Evolutionary conservation across 1,140 invertebrate genomes (phyloP).

Genomic region (Pararge aegeria): DNA sequence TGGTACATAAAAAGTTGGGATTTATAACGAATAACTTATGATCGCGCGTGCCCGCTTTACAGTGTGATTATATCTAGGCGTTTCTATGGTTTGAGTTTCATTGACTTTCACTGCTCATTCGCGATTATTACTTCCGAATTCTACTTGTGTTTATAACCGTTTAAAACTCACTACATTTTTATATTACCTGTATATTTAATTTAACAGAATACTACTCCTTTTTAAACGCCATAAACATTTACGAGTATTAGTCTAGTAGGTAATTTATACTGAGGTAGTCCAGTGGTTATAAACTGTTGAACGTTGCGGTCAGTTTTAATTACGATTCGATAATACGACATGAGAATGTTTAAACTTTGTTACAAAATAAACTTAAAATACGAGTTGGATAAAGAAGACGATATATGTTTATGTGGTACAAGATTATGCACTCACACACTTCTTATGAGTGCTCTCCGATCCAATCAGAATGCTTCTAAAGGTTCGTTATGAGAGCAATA

Average conservation of each 20-base stretch:
- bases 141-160: constrained; percentile 19
- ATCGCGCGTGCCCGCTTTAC: constrained; percentile 56
- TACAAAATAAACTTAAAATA: constrained; percentile 18
- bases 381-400: constrained; percentile 7
- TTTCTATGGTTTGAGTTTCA: constrained; percentile 54
- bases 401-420: constrained; percentile 28
- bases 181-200: constrained; percentile 18
- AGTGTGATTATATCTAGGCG: constrained; percentile 54
- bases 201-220: constrained; percentile 18
- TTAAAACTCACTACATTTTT: constrained; percentile 21
- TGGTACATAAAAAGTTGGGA: constrained; percentile 77
- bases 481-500: constrained; percentile 30
- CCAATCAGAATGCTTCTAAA: constrained; percentile 31
- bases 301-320: constrained; percentile 9
- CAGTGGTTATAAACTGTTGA: constrained; percentile 5
- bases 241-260: constrained; percentile 15
- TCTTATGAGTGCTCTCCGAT: constrained; percentile 26
- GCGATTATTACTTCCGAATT: constrained; percentile 38
- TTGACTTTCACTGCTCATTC: constrained; percentile 37
- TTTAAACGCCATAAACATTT: constrained; percentile 11
- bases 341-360: constrained; percentile 15
- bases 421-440: constrained; percentile 39
- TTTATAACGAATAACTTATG: constrained; percentile 73
- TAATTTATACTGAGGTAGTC: constrained; percentile 13
- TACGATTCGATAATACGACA: constrained; percentile 7